Conservation (phyloP, 2,113 vertebrate genomes). For the Colius striatus region DNA sequence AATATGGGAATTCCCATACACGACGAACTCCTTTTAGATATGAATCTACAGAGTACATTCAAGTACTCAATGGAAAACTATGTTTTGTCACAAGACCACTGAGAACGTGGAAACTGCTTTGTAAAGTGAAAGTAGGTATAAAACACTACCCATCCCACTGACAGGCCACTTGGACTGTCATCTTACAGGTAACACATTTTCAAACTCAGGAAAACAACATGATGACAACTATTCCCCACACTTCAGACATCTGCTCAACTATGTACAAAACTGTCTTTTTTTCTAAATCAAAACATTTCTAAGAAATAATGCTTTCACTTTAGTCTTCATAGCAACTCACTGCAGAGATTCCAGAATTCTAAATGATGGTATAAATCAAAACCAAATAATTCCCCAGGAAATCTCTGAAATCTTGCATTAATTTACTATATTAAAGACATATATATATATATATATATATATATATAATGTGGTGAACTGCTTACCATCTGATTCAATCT, state of each 20-base stretch:
- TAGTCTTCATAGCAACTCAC: background rate
- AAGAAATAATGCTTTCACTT: background rate
- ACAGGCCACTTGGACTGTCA: background rate
- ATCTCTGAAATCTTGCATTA: slow-evolving; percentile 21
- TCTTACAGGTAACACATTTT: background rate
- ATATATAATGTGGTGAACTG: background rate
- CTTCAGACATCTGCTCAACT: background rate
- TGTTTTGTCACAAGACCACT: background rate
- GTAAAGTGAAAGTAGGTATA: background rate
- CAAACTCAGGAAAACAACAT: background rate
- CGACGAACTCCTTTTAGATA: background rate
- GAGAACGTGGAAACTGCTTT: background rate
- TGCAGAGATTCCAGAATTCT: background rate
- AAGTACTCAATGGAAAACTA: background rate
- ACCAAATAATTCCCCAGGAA: background rate
- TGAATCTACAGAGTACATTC: background rate
- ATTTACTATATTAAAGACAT: background rate
- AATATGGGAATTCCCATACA: background rate
- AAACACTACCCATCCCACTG: background rate
- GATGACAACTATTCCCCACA: background rate
- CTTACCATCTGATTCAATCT: slow-evolving; percentile 14
- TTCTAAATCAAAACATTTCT: background rate
- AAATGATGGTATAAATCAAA: background rate
- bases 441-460: background rate
- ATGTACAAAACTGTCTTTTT: background rate